Conservation (phyloP, 2,113 vertebrate species). For the Ciconia maguari region DNA sequence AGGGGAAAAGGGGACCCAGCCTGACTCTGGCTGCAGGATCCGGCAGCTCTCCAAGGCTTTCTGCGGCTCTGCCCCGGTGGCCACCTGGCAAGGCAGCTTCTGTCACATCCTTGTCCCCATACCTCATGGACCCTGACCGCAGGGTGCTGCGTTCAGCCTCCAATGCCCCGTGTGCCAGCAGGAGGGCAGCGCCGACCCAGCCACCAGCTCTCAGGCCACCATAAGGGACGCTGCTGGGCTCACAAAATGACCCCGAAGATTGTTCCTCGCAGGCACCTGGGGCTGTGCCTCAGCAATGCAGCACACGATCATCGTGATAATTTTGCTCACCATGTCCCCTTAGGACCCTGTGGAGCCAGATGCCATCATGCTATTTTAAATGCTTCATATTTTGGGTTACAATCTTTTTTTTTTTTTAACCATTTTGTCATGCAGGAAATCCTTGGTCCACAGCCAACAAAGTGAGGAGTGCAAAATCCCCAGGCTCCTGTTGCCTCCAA, state of each 20-base stretch:
- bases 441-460: neutral
- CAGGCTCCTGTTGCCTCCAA: neutral
- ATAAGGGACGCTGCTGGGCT: accelerated
- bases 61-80: neutral
- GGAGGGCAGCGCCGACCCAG: neutral
- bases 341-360: neutral
- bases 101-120: accelerated
- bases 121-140: accelerated
- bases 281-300: neutral
- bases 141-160: neutral
- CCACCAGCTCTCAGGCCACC: too few relatives aligned
- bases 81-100: too few relatives aligned
- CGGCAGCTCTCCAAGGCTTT: neutral
- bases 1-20: too few relatives aligned
- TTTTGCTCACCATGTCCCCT: accelerated
- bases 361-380: neutral
- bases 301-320: accelerated
- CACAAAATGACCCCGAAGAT: too few relatives aligned
- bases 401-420: neutral
- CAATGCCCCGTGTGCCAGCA: accelerated
- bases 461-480: neutral
- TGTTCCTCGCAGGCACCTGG: accelerated
- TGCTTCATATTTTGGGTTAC: neutral
- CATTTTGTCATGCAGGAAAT: neutral
- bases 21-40: neutral